A percentile compares a stretch with the other conserved stretches of the same genome.
Conservation (phyloP, 2,797 vertebrate genomes). For the Cyclura pinguis region DNA sequence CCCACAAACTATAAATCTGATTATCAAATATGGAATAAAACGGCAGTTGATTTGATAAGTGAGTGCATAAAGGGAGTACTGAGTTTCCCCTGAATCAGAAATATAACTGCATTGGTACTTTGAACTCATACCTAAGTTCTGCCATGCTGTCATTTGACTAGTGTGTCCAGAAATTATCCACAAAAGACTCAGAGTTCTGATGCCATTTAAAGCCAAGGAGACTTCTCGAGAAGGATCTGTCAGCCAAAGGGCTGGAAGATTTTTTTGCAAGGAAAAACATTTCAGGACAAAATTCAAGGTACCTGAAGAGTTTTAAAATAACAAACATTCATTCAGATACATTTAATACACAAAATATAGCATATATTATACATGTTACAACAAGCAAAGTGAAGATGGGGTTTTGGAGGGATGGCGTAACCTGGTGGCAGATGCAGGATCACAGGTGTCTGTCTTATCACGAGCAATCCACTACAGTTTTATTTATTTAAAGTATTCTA, state of each 20-base stretch:
- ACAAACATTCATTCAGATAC: constrained; percentile 9
- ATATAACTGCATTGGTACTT: background rate
- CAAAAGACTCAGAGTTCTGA: constrained; percentile 86
- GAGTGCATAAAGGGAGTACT: background rate
- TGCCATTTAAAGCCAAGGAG: constrained; percentile 83
- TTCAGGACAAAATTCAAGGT: constrained; percentile 70
- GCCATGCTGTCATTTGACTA: constrained; percentile 82
- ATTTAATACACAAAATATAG: background rate
- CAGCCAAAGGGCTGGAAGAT: constrained; percentile 72
- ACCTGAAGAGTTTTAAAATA: constrained; percentile 53
- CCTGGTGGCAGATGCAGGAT: background rate
- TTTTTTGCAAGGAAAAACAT: constrained; percentile 83
- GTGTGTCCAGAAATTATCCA: constrained; percentile 90
- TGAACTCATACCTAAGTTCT: constrained; percentile 80
- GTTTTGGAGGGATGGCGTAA: background rate
- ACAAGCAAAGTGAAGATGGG: background rate
- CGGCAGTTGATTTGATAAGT: background rate
- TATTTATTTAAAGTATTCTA: background rate
- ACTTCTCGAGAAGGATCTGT: constrained; percentile 46
- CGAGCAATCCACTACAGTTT: background rate
- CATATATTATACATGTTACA: background rate
- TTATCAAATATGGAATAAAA: constrained; percentile 19
- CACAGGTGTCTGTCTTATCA: background rate
- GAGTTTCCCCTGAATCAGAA: constrained; percentile 5
- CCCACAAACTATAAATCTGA: background rate